These are phyloP conservation scores for Aphaenogaster rudis DNA, from an alignment of 1,140 invertebrate species.

Conservation along the genomic window DNA sequence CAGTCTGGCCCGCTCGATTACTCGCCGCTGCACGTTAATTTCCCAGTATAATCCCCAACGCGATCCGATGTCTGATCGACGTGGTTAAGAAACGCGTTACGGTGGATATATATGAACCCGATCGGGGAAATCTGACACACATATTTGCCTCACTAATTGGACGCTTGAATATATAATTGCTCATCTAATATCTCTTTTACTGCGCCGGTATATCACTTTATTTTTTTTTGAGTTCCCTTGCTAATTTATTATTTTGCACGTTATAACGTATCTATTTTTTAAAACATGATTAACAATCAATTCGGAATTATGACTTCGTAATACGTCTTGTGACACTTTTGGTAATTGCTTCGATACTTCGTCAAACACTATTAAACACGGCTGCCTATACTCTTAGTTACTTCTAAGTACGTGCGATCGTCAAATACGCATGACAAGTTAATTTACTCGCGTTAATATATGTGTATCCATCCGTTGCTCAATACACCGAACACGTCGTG, in stretches of 20 bases:
- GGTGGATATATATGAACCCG: background rate
- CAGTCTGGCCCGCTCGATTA: slow-evolving; percentile 10
- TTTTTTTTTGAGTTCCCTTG: background rate
- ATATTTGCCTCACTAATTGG: background rate
- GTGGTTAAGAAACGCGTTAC: slow-evolving; percentile 2
- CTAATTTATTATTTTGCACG: background rate
- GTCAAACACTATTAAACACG: background rate
- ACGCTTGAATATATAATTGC: background rate
- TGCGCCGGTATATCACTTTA: background rate
- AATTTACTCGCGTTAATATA: slow-evolving; percentile 57
- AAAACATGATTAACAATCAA: background rate
- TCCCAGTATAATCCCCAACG: background rate
- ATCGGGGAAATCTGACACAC: background rate
- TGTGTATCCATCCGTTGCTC: slow-evolving; percentile 5
- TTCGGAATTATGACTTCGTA: background rate
- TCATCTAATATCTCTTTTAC: background rate
- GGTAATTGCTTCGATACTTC: slow-evolving; percentile 44
- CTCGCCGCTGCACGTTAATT: slow-evolving; percentile 33
- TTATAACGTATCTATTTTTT: background rate
- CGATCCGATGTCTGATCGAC: slow-evolving; percentile 20
- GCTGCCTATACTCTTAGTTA: background rate
- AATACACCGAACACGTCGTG: background rate
- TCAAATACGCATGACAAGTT: slow-evolving; percentile 52
- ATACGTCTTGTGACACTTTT: background rate
- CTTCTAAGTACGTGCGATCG: background rate